phyloP scores from a whole-genome alignment of 2,113 vertebrate genomes.

The Leptobrachium leishanense region DNA sequence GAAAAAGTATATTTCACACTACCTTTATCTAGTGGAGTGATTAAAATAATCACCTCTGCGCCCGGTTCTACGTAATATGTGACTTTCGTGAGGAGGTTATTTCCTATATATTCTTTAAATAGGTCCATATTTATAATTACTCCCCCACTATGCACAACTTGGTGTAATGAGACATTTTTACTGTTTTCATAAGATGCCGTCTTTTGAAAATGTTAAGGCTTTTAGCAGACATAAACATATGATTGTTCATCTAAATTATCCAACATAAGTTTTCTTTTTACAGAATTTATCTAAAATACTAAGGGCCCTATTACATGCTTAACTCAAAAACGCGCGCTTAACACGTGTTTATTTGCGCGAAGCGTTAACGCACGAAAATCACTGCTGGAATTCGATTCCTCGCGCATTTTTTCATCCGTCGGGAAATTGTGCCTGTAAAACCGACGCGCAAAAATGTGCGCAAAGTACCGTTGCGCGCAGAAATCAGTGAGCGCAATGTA shows the following conservation, averaged over 20 bases:
- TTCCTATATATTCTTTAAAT: slow-evolving; percentile 6
- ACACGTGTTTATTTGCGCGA: no score
- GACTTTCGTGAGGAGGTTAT: not conserved
- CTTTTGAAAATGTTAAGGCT: slow-evolving; percentile 52
- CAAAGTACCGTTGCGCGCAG: no score
- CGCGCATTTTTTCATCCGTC: no score
- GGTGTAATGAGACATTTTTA: slow-evolving; percentile 51
- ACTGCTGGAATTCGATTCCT: no score
- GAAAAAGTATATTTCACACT: not conserved
- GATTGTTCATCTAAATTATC: slow-evolving; percentile 51
- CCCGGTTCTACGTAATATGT: not conserved
- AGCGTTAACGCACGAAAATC: no score
- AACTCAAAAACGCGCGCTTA: no score
- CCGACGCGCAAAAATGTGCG: no score
- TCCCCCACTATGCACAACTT: not conserved
- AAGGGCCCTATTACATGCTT: no score
- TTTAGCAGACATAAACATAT: slow-evolving; percentile 51
- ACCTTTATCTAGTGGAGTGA: not conserved
- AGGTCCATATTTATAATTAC: not conserved
- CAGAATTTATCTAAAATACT: no score
- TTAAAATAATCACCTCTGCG: slow-evolving; percentile 1
- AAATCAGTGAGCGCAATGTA: no score
- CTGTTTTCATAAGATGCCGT: slow-evolving; percentile 45
- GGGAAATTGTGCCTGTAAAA: no score
- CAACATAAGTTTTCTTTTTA: slow-evolving; percentile 18